These are phyloP conservation scores for Coreius guichenoti DNA, from an alignment of 2,797 vertebrate genomes.

Conservation along the genomic window DNA sequence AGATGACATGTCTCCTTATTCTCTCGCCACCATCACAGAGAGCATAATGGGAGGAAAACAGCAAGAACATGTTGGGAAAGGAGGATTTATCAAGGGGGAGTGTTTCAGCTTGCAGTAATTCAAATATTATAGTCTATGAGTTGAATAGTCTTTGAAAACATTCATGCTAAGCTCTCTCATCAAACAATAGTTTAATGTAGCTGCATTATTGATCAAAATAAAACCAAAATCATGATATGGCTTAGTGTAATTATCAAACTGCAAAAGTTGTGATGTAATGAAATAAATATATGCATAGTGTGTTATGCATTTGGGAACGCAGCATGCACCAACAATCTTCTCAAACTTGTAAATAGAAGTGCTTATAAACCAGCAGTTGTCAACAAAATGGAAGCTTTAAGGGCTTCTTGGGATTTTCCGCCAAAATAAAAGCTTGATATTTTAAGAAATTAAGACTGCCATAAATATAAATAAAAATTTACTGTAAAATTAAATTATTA, in stretches of 20 bases:
- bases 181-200: neutral
- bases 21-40: conserved; percentile 22
- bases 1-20: conserved; percentile 24
- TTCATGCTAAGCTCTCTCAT: neutral
- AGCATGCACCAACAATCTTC: neutral
- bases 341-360: neutral
- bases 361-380: neutral
- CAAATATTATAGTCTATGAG: neutral
- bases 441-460: neutral
- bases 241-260: neutral
- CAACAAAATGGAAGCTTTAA: neutral
- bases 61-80: conserved; percentile 46
- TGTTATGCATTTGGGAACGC: neutral
- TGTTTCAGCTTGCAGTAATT: conserved; percentile 32
- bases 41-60: conserved; percentile 32
- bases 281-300: neutral
- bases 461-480: neutral
- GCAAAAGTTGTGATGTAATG: neutral
- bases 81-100: conserved; percentile 48
- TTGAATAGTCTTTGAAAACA: neutral
- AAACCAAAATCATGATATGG: neutral
- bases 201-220: neutral
- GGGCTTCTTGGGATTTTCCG: neutral
- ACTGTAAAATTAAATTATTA: neutral
- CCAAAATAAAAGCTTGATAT: neutral